phyloP scores from a whole-genome alignment of 2,797 vertebrate genomes.

The Cichlasoma orientale region DNA sequence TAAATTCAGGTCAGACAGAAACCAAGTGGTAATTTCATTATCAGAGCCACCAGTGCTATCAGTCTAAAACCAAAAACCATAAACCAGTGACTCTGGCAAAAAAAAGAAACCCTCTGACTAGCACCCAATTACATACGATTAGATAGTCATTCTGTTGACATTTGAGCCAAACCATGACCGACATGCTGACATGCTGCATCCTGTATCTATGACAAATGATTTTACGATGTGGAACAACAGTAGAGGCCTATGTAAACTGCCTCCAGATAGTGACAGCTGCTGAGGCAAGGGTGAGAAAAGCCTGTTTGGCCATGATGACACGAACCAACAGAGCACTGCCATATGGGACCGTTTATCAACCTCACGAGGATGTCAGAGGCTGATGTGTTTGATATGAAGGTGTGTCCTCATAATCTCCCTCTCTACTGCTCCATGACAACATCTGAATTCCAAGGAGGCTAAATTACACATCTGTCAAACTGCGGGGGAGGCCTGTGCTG shows the following conservation, averaged over 20 bases:
- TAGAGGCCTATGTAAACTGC: background rate
- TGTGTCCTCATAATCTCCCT: background rate
- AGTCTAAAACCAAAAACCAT: conserved; percentile 32
- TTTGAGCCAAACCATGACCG: background rate
- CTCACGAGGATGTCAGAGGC: conserved; percentile 15
- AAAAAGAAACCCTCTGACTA: background rate
- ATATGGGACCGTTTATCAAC: conserved; percentile 21
- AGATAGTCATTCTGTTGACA: conserved; percentile 18
- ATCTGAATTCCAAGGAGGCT: background rate
- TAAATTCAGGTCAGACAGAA: conserved; percentile 42
- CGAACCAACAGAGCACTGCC: conserved; percentile 15
- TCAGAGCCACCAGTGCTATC: conserved; percentile 12
- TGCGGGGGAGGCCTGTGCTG: background rate
- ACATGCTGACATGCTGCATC: conserved; percentile 36
- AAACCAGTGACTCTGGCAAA: conserved; percentile 7
- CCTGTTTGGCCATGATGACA: conserved; percentile 4
- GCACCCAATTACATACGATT: conserved; percentile 16
- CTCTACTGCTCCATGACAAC: background rate
- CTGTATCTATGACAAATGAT: background rate
- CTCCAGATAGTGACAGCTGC: conserved; percentile 40
- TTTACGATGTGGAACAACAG: conserved; percentile 24
- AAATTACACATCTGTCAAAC: background rate
- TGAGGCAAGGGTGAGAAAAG: conserved; percentile 1
- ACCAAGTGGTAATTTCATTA: conserved; percentile 47
- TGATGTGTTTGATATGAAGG: conserved; percentile 35